Evolutionary conservation across 2,888 invertebrate genomes (phyloP).

Genomic region (Cryptocephalus moraei): DNA sequence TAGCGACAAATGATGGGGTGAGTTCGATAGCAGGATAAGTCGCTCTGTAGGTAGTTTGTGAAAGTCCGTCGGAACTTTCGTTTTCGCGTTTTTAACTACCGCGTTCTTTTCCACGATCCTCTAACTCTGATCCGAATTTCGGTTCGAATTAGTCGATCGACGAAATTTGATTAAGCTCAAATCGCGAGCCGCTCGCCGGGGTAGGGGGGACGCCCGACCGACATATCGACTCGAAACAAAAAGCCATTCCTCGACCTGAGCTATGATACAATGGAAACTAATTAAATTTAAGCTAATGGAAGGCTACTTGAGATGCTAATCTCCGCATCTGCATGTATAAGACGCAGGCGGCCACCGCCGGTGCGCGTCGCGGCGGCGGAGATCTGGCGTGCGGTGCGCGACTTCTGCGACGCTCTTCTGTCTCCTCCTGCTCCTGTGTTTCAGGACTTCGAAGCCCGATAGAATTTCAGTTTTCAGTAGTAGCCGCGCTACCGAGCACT

Average conservation of each 20-base stretch:
- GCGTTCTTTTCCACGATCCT: too few species aligned
- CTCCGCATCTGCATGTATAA: conserved; percentile 19
- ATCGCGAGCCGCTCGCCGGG: too few species aligned
- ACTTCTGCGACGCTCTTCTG: conserved; percentile 10
- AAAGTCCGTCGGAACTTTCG: too few species aligned
- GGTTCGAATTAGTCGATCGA: background rate
- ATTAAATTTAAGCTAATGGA: conserved; percentile 20
- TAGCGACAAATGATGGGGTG: too few species aligned
- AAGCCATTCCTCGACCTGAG: background rate
- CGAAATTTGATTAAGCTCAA: background rate
- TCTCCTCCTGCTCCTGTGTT: too few species aligned
- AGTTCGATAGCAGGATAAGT: too few species aligned
- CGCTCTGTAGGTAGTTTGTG: too few species aligned
- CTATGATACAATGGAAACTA: conserved; percentile 18
- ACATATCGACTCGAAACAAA: too few species aligned
- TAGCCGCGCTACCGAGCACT: conserved; percentile 19
- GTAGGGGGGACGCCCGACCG: too few species aligned
- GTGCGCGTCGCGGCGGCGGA: conserved; percentile 5
- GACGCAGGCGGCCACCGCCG: conserved; percentile 17
- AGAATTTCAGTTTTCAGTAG: conserved; percentile 22
- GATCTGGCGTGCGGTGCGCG: conserved; percentile 6
- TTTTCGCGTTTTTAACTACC: too few species aligned
- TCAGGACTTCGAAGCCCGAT: conserved; percentile 7
- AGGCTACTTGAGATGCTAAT: conserved; percentile 22
- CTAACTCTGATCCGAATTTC: too few species aligned